Evolutionary conservation across 2,797 vertebrate genomes (phyloP).

Genomic region (Smutsia temminckii): DNA sequence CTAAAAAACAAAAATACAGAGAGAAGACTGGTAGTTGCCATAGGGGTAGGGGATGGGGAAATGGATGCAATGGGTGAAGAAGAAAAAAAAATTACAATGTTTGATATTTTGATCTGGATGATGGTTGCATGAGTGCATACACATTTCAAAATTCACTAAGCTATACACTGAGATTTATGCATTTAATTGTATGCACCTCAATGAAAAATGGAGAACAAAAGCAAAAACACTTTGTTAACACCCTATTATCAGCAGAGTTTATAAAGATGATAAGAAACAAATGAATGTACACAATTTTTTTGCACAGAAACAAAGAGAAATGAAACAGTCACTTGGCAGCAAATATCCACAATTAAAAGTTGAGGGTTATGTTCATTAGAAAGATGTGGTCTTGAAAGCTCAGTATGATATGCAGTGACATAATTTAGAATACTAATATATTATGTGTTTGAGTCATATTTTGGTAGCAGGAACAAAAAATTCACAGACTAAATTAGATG

Average conservation of each 20-base stretch:
- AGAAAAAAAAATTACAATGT: too few species aligned
- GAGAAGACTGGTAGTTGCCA: too few species aligned
- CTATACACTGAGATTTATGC: too few species aligned
- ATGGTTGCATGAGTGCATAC: too few species aligned
- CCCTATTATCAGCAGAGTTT: neutral
- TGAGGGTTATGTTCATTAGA: neutral
- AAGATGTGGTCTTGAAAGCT: neutral
- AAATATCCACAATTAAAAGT: neutral
- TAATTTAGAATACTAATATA: neutral
- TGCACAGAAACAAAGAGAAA: conserved; percentile 22
- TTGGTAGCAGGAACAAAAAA: neutral
- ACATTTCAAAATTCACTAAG: too few species aligned
- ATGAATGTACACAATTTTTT: neutral
- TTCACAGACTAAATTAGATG: neutral
- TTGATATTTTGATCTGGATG: too few species aligned
- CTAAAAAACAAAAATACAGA: too few species aligned
- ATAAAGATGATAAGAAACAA: neutral
- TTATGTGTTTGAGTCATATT: neutral
- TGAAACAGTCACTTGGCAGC: neutral
- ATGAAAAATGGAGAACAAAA: too few species aligned
- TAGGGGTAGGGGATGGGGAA: too few species aligned
- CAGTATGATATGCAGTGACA: neutral
- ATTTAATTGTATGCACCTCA: too few species aligned
- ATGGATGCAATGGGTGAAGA: too few species aligned
- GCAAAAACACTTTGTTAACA: neutral